Evolutionary conservation across 2,888 invertebrate genomes (phyloP), one percentile per base, ranked within the genome.

Genomic region (Drosophila leonis): DNA sequence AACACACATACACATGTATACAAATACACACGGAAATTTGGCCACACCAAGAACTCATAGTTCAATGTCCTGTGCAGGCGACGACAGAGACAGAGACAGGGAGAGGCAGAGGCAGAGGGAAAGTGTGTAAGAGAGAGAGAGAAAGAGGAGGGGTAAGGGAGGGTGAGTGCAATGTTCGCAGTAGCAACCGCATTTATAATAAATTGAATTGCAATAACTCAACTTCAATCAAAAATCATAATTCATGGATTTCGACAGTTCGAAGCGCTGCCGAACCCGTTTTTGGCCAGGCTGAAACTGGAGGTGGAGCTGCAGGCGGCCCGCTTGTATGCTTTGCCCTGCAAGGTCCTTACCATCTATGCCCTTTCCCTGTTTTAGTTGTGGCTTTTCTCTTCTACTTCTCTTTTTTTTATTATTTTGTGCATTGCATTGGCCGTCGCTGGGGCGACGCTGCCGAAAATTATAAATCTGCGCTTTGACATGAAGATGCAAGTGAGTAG

Each of bases 181-280:
- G 49, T 65, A 62, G 82, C 78, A 89, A 89, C 88, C 88, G 81
- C 83, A 91, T 89, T 91, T 90, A 90, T 90, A 88, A 91, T 92
- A 91, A 91, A 91, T 88, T 89, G 84, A 84, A 83, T 90, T 78
- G 91, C 87, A 90, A 92, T 92, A 92, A 92, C 85, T 92, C 90
- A 92, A 90, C 90, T 92, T 92, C 92, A 92, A 92, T 92, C 92
- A 92, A 92, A 92, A 92, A 92, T 92, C 92, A 91, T 91, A 92
- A 92, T 89, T 92, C 91, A 92, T 91, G 73, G 67, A 80, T 81
- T 83, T 83, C 83, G 91, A 91, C 91, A 90, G 85, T 63, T 80
- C 69, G 76, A 76, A 82, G 67, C 77, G 75, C 59, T 56, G 69
- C 62, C 68, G 52, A 65, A 74, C 75, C 72, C 44, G 29, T 35